Conservation (phyloP, 2,113 vertebrate species). For the Chrysochloris asiatica region DNA sequence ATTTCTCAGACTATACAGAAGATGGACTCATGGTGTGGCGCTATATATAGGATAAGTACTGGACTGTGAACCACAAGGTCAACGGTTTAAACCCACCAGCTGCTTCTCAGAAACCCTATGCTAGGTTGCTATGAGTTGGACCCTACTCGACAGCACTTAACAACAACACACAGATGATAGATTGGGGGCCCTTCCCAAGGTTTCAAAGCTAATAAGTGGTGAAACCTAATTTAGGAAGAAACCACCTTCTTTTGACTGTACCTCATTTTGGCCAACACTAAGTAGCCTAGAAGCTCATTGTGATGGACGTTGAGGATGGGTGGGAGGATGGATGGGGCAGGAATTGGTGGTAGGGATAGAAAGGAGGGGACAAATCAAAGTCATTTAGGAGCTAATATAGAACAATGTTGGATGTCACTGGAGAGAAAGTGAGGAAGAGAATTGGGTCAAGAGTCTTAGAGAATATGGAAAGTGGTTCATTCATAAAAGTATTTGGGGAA, state of each 20-base stretch:
- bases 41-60: too few species aligned
- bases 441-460: background rate
- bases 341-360: background rate
- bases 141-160: too few species aligned
- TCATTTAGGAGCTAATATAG: background rate
- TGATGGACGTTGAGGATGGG: background rate
- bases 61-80: too few species aligned
- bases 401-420: background rate
- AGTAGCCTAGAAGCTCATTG: background rate
- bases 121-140: too few species aligned
- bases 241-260: background rate
- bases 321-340: background rate
- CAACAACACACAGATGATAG: background rate
- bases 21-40: too few species aligned
- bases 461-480: background rate
- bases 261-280: background rate
- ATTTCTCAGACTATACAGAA: background rate
- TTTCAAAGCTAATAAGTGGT: background rate
- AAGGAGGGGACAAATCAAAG: too few species aligned
- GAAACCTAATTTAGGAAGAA: background rate
- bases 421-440: background rate
- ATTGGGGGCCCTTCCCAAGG: background rate
- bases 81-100: too few species aligned
- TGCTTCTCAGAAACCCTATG: too few species aligned
- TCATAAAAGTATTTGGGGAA: background rate